Conservation (phyloP, 2,113 vertebrate genomes). For the Epinephelus moara region DNA sequence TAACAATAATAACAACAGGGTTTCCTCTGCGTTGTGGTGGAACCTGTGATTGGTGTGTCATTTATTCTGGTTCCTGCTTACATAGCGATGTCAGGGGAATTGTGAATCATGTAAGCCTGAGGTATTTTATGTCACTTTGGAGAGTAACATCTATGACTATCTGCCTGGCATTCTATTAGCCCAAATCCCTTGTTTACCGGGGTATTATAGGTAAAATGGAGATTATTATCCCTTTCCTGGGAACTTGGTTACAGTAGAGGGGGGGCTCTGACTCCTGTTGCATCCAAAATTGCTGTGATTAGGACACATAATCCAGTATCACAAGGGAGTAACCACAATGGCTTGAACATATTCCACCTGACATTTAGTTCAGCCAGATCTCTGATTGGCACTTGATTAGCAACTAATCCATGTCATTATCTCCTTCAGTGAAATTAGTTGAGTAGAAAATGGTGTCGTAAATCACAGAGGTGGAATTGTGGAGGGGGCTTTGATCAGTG, state of each 20-base stretch:
- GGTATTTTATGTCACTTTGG: slow-evolving; percentile 68
- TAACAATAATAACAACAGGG: slow-evolving; percentile 32
- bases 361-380: slow-evolving; percentile 90
- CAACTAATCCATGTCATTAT: slow-evolving; percentile 94
- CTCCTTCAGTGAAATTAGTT: slow-evolving; percentile 94
- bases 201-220: slow-evolving; percentile 83
- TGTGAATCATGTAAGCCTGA: slow-evolving; percentile 61
- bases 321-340: slow-evolving; percentile 67
- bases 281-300: slow-evolving; percentile 74
- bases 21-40: slow-evolving; percentile 19
- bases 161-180: slow-evolving; percentile 84
- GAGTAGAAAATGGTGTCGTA: slow-evolving; percentile 93
- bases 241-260: slow-evolving; percentile 71
- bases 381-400: slow-evolving; percentile 98
- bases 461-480: slow-evolving; percentile 84
- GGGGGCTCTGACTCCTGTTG: slow-evolving; percentile 58
- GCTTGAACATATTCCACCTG: slow-evolving; percentile 86
- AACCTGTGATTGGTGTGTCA: slow-evolving; percentile 62
- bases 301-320: slow-evolving; percentile 74
- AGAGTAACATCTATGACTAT: slow-evolving; percentile 78
- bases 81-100: slow-evolving; percentile 50
- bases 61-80: slow-evolving; percentile 51
- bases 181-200: slow-evolving; percentile 79
- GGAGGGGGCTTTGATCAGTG: slow-evolving; percentile 74
- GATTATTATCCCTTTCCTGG: slow-evolving; percentile 84